Conservation (phyloP, 1,140 invertebrate genomes). For the Ruditapes philippinarum region DNA sequence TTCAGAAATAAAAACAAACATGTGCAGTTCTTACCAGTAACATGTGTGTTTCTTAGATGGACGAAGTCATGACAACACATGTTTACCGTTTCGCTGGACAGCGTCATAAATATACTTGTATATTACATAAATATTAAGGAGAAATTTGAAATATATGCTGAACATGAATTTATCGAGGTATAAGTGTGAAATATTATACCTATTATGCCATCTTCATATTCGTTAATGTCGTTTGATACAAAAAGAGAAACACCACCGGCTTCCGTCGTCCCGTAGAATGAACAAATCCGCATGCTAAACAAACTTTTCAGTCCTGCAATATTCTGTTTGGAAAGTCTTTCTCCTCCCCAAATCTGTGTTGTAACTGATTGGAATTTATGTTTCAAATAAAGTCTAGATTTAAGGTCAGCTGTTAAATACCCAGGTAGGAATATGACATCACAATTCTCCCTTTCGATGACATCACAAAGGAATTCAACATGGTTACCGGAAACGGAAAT, state of each 20-base stretch:
- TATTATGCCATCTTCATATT: slow-evolving; percentile 55
- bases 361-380: slow-evolving; percentile 29
- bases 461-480: slow-evolving; percentile 2
- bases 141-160: no score
- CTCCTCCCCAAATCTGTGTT: background rate
- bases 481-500: slow-evolving; percentile 18
- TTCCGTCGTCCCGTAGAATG: slow-evolving; percentile 52
- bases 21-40: no score
- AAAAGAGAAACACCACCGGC: background rate
- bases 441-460: slow-evolving; percentile 53
- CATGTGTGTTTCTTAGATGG: no score
- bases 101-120: no score
- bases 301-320: background rate
- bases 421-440: slow-evolving; percentile 44
- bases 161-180: no score
- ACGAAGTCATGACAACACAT: no score
- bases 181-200: no score
- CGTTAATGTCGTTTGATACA: background rate
- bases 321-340: slow-evolving; percentile 7
- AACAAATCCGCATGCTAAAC: slow-evolving; percentile 2
- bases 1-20: no score
- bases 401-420: slow-evolving; percentile 22
- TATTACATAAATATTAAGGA: no score
- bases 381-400: background rate
- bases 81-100: no score